A percentile compares a stretch with the other conserved stretches of the same genome.
Conservation (phyloP, 2,888 invertebrate genomes). For the Gortyna flavago region DNA sequence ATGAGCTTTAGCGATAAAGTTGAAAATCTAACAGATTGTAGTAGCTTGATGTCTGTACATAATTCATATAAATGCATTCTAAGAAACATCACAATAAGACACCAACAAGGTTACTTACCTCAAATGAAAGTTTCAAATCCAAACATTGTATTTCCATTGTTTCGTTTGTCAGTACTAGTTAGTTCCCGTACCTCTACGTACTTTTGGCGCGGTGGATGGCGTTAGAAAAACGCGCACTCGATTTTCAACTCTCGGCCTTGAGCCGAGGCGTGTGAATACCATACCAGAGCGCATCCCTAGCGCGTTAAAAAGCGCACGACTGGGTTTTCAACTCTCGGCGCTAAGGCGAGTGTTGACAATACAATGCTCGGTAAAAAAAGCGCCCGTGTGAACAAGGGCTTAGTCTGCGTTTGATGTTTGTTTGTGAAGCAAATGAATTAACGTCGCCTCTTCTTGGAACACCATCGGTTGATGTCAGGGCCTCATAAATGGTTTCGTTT, state of each 20-base stretch:
- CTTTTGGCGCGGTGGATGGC: too few species aligned
- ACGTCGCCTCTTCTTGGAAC: conserved; percentile 18
- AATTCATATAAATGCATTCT: conserved; percentile 6
- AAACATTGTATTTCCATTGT: conserved; percentile 29
- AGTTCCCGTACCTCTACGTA: background rate
- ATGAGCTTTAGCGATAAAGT: too few species aligned
- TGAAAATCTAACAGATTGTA: too few species aligned
- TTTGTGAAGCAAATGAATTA: conserved; percentile 15
- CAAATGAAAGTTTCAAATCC: conserved; percentile 23
- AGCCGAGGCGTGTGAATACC: background rate
- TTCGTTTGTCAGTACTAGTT: conserved; percentile 23
- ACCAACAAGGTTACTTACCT: conserved; percentile 5
- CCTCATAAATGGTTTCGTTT: background rate
- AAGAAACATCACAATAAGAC: conserved; percentile 12
- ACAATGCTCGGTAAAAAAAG: background rate
- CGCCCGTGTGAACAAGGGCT: background rate
- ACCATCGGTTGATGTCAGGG: background rate
- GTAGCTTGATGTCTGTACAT: too few species aligned
- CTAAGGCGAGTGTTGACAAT: background rate
- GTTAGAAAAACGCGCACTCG: background rate
- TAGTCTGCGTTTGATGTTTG: conserved; percentile 37
- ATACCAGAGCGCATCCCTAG: background rate
- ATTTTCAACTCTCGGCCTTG: background rate
- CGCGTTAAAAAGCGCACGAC: background rate
- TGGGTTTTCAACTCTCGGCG: background rate